Base-by-base conservation (phyloP, 2,113 vertebrate species). In the Rhinolophus sinicus region DNA sequence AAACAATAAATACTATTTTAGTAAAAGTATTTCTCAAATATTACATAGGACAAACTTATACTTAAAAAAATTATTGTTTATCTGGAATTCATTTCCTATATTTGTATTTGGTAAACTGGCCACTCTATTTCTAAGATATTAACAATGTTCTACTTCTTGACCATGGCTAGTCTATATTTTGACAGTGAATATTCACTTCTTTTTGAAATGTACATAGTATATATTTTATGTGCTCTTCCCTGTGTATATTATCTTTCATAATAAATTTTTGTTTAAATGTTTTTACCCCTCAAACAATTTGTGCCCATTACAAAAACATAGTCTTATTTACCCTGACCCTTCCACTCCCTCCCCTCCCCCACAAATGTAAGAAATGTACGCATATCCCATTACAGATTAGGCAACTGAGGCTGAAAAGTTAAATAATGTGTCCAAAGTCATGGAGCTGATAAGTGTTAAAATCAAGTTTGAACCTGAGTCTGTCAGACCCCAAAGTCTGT, bases 1-100 rank as follows among this genome's bases (percentile, higher is more conserved):
- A 88, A 77, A 85, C 2, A 84, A 26, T 52, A 86, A 82, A 44
- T n/a, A 40, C 21, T 90, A 88, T 84, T 88, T 62, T 93, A 95
- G 88, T 69, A 35, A 24, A 84, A 76, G 0, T 69, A 81, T 89
- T 94, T 81, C 28, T 22, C 8, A 84, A 76, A 94, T 86, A 76
- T 65, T 87, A 26, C 38, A 76, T 47, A n/a, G 40, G 38, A 58
- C 5, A 73, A 77, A 83, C 18, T 22, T 67, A 33, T 21, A 24
- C 22, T 58, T 58, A 47, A 69, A 73, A 73, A 54, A 86, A 95
- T 84, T 10, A 54, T 50, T 85, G 22, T 72, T 89, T 26, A 90
- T 72, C n/a, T 82, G 28, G 92, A 94, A 96, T 78, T 88, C 1
- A 15, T 28, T 90, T 90, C 6, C 6, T 72, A 3, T 64, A 83